phyloP scores from a whole-genome alignment of 2,888 invertebrate genomes.

The Lochmaea crataegi region DNA sequence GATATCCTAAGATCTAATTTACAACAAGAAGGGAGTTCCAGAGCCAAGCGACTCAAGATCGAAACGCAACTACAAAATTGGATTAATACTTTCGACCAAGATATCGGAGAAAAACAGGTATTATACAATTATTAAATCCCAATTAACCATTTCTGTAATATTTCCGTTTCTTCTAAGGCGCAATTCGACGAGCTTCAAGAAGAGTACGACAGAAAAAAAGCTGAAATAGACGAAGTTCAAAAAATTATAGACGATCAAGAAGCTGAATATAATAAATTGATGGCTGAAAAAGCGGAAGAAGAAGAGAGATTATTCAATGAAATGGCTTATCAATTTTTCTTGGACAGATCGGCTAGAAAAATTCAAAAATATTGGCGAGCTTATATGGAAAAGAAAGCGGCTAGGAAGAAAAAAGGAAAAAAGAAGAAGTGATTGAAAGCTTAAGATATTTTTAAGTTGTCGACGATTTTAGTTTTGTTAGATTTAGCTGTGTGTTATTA shows the following conservation, averaged over 20 bases:
- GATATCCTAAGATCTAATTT: slow-evolving; percentile 66
- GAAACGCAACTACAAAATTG: slow-evolving; percentile 71
- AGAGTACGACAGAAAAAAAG: slow-evolving; percentile 65
- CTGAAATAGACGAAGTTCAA: slow-evolving; percentile 66
- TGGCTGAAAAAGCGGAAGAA: slow-evolving; percentile 72
- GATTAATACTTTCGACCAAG: slow-evolving; percentile 71
- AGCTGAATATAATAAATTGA: slow-evolving; percentile 67
- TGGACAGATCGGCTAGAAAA: slow-evolving; percentile 56
- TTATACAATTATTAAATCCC: neutral
- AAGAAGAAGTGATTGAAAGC: slow-evolving; percentile 30
- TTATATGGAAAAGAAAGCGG: slow-evolving; percentile 47
- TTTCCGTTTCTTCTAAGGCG: slow-evolving; percentile 30
- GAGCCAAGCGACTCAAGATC: slow-evolving; percentile 69
- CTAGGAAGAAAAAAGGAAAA: slow-evolving; percentile 44
- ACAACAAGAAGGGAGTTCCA: slow-evolving; percentile 67
- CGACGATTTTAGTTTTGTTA: neutral
- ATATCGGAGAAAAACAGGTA: slow-evolving; percentile 71
- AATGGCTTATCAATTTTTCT: slow-evolving; percentile 61
- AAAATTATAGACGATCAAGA: slow-evolving; percentile 69
- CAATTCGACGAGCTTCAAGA: slow-evolving; percentile 68
- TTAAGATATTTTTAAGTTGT: neutral
- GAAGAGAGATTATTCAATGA: slow-evolving; percentile 68
- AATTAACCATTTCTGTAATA: neutral
- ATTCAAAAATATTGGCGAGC: slow-evolving; percentile 62
- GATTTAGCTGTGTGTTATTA: neutral